Conservation (phyloP, 2,113 vertebrate species). For the Odontesthes bonariensis region DNA sequence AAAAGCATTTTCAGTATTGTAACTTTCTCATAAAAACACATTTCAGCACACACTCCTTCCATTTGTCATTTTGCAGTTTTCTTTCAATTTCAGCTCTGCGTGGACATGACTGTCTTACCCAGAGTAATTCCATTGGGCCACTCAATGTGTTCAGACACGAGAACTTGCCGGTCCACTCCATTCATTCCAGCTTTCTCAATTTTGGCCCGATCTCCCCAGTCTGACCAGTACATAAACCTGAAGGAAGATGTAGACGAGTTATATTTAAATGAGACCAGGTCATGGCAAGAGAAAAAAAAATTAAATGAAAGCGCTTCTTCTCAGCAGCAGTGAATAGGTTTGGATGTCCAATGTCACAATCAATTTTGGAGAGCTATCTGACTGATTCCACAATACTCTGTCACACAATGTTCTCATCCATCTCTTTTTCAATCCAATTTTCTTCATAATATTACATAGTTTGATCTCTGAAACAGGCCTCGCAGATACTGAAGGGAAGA, state of each 20-base stretch:
- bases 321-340: background rate
- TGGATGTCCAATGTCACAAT: background rate
- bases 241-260: constrained; percentile 10
- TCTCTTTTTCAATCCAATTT: background rate
- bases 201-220: constrained; percentile 95
- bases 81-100: background rate
- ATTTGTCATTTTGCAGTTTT: background rate
- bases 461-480: constrained; percentile 16
- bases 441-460: constrained; percentile 16
- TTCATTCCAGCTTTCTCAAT: constrained; percentile 98
- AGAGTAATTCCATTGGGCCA: constrained; percentile 98
- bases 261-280: background rate
- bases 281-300: background rate
- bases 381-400: background rate
- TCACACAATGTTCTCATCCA: background rate
- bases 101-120: constrained; percentile 81
- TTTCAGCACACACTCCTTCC: background rate
- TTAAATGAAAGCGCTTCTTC: background rate
- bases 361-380: background rate
- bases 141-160: constrained; percentile 94
- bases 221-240: constrained; percentile 99
- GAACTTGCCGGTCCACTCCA: constrained; percentile 88
- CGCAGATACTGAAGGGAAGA: constrained; percentile 7
- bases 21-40: constrained; percentile 18
- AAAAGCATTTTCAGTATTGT: constrained; percentile 22